phyloP scores from a whole-genome alignment of 2,113 vertebrate genomes.

The Mustelus asterias region DNA sequence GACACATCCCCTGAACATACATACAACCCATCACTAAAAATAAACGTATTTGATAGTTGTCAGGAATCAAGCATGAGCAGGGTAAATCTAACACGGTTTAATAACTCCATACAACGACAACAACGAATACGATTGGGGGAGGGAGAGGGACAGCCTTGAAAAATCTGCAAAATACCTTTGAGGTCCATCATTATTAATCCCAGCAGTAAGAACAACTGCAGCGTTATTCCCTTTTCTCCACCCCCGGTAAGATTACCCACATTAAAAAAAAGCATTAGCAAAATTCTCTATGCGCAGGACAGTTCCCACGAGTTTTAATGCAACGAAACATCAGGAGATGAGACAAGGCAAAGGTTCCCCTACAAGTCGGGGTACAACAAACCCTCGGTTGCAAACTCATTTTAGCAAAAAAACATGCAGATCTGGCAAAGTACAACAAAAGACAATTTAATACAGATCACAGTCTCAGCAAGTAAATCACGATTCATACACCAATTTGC shows the following conservation, averaged over 20 bases:
- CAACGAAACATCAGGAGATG: neutral
- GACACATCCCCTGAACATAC: neutral
- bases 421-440: neutral
- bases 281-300: neutral
- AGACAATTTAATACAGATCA: neutral
- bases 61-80: neutral
- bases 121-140: neutral
- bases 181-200: constrained; percentile 14
- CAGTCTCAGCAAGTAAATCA: neutral
- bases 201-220: neutral
- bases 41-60: neutral
- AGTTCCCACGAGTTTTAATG: neutral
- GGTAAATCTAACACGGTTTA: neutral
- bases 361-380: neutral
- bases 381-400: neutral
- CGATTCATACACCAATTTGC: neutral
- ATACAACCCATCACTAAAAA: neutral
- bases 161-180: neutral
- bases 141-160: neutral
- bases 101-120: neutral
- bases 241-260: constrained; percentile 17
- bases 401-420: neutral
- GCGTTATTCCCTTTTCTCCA: neutral
- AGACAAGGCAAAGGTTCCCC: neutral
- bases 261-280: neutral